Evolutionary conservation across 2,113 vertebrate genomes (phyloP).

Genomic region (Ochotona curzoniae): DNA sequence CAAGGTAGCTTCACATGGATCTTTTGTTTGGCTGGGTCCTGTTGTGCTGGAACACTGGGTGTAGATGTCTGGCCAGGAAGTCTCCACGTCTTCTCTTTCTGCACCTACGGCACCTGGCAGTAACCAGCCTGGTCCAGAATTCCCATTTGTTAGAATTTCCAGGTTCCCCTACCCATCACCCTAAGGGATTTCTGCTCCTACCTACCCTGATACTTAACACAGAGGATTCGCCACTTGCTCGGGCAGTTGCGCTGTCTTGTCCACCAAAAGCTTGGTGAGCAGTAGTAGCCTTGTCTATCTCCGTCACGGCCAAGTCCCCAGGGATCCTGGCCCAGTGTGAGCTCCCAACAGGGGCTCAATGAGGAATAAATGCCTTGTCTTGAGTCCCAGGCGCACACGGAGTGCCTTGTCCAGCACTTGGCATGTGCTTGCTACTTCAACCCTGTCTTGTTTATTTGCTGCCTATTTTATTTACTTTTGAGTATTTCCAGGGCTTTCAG

Average conservation of each 20-base stretch:
- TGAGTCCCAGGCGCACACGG: not conserved
- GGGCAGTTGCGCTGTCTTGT: not conserved
- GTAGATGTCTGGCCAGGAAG: not conserved
- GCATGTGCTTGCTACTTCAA: not conserved
- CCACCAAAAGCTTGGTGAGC: not conserved
- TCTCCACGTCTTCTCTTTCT: not conserved
- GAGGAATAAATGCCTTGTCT: not conserved
- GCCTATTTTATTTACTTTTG: conserved; percentile 32
- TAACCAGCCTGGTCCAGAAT: not conserved
- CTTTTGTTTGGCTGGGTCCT: not conserved
- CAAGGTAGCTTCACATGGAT: not conserved
- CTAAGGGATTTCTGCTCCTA: no score
- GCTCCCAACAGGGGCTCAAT: not conserved
- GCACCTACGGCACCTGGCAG: not conserved
- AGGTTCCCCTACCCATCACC: no score
- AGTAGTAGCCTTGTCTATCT: not conserved
- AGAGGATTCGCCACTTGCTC: not conserved
- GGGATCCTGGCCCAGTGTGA: not conserved
- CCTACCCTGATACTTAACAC: not conserved
- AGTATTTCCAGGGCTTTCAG: conserved; percentile 20
- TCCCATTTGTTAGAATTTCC: not conserved
- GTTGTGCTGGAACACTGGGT: not conserved
- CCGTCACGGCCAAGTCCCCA: not conserved
- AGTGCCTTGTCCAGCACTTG: not conserved
- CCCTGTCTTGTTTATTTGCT: not conserved